Evolutionary conservation across 2,113 vertebrate species (phyloP), one percentile per base, ranked within the genome.

Genomic region (Gambusia affinis): DNA sequence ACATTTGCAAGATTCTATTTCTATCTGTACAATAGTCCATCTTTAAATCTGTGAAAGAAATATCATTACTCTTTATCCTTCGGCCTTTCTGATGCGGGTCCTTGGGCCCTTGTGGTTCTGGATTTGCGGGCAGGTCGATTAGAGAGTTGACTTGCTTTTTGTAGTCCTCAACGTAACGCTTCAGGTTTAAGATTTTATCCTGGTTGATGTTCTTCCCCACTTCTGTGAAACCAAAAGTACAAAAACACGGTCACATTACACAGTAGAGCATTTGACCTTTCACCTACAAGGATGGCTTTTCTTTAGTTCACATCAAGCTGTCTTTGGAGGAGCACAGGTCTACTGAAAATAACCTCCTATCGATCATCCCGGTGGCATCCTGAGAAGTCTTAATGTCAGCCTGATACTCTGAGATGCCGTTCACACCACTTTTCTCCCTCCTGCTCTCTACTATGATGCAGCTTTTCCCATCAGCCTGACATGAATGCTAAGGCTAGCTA

Each of bases 201-300:
- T 95, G 93, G 87, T 94, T 95, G 76, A 95, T 90, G 88, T 94
- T 94, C 88, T 94, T 94, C 42, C 85, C 92, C 69, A 95, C 72
- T 69, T 95, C 95, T 95, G 85, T 29, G 29, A 76, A 82, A 63
- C 72, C 47, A 80, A 29, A 51, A 77, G 44, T 51, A 81, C 27
- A 60, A 7, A 4, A 27, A n/a, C 3, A 42, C 17, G 14, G 14
- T 60, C 17, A 15, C n/a, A 30, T 30, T 37, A 8, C 17, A 24
- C 19, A 19, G 17, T 19, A 47, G 17, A 19, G 44, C 44, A 19
- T 17, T 42, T 47, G 17, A 47, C 44, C 19, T 57, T 24, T 57
- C 17, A 57, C 10, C 51, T 54, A 7, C 19, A 51, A 51, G 14
- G 19, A 19, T 22, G 17, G 17, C 17, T 15, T 47, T 14, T 47